Percentiles rank a stretch among this genome's conserved stretches.
These are phyloP conservation scores for Nyctibius grandis DNA, from an alignment of 2,797 vertebrate species.

Conservation along the genomic window DNA sequence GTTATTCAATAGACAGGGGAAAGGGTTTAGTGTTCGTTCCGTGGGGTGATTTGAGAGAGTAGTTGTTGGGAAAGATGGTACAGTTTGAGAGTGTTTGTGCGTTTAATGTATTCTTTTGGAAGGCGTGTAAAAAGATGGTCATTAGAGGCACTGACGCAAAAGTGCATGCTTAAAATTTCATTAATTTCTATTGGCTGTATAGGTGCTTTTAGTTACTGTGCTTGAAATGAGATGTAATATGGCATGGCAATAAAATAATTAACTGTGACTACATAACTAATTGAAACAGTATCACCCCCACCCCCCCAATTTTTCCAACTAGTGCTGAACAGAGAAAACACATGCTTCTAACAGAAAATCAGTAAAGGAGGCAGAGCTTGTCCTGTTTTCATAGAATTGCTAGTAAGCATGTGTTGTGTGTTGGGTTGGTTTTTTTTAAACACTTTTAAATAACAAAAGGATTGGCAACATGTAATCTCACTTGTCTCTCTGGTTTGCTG, in stretches of 20 bases:
- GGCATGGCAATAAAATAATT: not conserved
- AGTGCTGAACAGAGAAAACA: not conserved
- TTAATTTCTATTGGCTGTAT: not conserved
- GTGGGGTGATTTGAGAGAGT: not conserved
- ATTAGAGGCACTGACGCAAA: not conserved
- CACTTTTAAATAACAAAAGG: not conserved
- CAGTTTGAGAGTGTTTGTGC: not conserved
- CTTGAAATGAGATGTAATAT: not conserved
- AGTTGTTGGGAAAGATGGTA: not conserved
- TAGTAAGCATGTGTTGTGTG: not conserved
- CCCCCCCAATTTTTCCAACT: not conserved
- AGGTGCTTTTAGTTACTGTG: not conserved
- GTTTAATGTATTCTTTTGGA: not conserved
- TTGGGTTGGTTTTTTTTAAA: not conserved
- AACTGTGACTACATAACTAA: not conserved
- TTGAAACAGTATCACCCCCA: not conserved
- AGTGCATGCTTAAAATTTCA: not conserved
- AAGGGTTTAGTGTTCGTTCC: not conserved
- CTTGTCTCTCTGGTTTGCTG: not conserved
- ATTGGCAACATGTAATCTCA: not conserved
- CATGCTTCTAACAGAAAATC: not conserved
- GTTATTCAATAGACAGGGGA: not conserved
- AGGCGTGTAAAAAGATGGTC: not conserved
- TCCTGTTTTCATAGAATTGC: not conserved
- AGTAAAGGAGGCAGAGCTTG: not conserved